Percentiles rank a stretch among this genome's conserved stretches.
phyloP scores from a whole-genome alignment of 2,113 vertebrate genomes.

The Archilochus colubris region DNA sequence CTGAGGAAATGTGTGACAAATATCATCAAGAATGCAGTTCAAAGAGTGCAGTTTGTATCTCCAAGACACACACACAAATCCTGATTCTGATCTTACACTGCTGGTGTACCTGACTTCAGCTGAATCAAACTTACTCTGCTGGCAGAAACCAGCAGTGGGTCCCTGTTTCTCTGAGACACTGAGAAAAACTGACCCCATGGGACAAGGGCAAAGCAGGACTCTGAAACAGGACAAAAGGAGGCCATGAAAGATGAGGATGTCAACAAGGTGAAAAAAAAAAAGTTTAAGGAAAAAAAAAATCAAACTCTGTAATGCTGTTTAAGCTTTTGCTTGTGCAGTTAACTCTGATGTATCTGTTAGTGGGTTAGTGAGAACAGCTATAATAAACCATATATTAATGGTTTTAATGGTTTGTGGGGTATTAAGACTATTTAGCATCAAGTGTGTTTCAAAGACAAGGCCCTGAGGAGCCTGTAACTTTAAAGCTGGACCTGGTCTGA shows the following conservation, averaged over 20 bases:
- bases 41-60: slow-evolving; percentile 34
- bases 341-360: background rate
- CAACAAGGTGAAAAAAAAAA: background rate
- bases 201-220: background rate
- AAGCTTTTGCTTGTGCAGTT: background rate
- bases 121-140: background rate
- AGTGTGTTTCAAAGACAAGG: background rate
- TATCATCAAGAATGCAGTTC: slow-evolving; percentile 49
- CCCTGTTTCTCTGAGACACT: background rate
- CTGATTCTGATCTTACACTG: background rate
- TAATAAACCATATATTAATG: background rate
- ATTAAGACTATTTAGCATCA: background rate
- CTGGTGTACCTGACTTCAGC: background rate
- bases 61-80: background rate
- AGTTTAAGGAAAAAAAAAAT: background rate
- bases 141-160: background rate
- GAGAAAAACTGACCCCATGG: background rate
- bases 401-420: background rate
- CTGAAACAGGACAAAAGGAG: background rate
- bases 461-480: background rate
- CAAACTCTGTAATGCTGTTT: background rate
- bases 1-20: slow-evolving; percentile 53
- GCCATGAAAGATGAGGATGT: background rate
- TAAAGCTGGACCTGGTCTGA: background rate
- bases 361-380: background rate